Percentiles rank a stretch among this genome's conserved stretches.
Evolutionary conservation across 2,797 vertebrate genomes (phyloP).

Genomic region (Triplophysa bombifrons): DNA sequence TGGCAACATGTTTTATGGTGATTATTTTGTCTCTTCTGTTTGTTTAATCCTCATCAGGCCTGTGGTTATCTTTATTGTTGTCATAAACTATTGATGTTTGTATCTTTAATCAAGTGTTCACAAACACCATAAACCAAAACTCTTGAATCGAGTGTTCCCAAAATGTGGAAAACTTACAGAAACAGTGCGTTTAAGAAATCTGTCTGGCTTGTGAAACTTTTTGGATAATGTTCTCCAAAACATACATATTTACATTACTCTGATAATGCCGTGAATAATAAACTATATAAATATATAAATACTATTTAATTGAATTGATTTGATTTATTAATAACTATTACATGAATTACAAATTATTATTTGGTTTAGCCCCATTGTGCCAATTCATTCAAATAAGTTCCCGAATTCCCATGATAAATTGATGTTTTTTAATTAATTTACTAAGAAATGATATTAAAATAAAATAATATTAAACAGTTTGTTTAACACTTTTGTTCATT

Average conservation of each 20-base stretch:
- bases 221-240: constrained; percentile 32
- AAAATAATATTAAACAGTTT: no score
- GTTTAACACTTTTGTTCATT: no score
- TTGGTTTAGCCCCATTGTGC: no score
- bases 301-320: no score
- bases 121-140: background rate
- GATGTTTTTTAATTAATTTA: no score
- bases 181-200: constrained; percentile 2
- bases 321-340: no score
- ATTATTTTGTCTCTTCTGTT: constrained; percentile 2
- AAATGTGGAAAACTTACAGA: background rate
- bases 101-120: background rate
- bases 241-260: constrained; percentile 34
- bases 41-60: constrained; percentile 3
- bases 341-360: no score
- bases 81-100: background rate
- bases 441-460: no score
- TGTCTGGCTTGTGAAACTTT: constrained; percentile 25
- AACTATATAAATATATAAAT: constrained; percentile 1
- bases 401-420: no score
- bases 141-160: background rate
- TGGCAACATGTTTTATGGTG: background rate
- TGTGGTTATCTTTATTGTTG: background rate
- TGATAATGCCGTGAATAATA: constrained; percentile 19
- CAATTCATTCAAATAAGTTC: no score